These are phyloP conservation scores for Cricetomys ansorgei DNA, from an alignment of 2,113 vertebrate genomes.

Conservation along the genomic window DNA sequence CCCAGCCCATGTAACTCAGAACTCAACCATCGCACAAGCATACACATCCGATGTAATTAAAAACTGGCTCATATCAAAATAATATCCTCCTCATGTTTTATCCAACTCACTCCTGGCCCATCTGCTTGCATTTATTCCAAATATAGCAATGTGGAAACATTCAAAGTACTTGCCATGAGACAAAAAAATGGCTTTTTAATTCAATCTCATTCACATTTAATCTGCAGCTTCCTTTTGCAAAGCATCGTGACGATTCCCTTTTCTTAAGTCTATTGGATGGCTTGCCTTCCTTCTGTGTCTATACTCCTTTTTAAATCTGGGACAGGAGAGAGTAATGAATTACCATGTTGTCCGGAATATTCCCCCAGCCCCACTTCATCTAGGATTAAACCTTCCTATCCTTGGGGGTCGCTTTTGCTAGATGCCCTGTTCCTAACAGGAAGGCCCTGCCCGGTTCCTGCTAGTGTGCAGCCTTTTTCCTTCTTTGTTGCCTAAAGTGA, in stretches of 20 bases:
- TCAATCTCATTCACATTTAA: conserved; percentile 39
- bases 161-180: background rate
- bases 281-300: background rate
- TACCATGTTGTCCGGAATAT: background rate
- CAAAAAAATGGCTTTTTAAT: conserved; percentile 46
- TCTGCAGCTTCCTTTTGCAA: conserved; percentile 20
- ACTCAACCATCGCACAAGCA: background rate
- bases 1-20: background rate
- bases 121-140: conserved; percentile 55
- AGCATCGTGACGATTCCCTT: background rate
- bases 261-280: background rate
- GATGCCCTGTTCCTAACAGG: background rate
- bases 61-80: conserved; percentile 27
- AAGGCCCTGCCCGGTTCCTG: background rate
- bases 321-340: background rate
- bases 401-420: background rate
- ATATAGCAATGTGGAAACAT: conserved; percentile 40
- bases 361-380: background rate
- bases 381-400: background rate
- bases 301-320: background rate
- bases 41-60: background rate
- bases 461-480: background rate
- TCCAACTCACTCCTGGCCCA: conserved; percentile 45
- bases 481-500: background rate
- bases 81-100: conserved; percentile 20